Evolutionary conservation across 2,113 vertebrate species (phyloP).

Genomic region (Rynchops niger): DNA sequence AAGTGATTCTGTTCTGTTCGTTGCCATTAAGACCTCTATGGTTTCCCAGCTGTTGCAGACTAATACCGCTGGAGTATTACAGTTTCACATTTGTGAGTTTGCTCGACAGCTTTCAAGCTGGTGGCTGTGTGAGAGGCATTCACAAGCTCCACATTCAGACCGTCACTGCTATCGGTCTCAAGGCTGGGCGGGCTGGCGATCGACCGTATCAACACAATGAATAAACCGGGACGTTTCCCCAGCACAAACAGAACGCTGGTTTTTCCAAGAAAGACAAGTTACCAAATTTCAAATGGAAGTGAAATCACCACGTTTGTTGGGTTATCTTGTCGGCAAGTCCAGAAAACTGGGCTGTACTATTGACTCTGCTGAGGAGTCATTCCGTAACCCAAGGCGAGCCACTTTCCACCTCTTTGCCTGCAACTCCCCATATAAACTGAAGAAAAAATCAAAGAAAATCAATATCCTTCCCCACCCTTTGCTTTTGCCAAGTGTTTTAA

Average conservation of each 20-base stretch:
- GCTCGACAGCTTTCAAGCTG: background rate
- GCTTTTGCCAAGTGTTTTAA: background rate
- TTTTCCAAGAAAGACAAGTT: background rate
- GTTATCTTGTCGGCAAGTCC: background rate
- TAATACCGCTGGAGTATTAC: background rate
- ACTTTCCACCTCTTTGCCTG: background rate
- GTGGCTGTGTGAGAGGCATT: background rate
- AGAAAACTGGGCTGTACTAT: background rate
- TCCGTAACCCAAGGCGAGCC: background rate
- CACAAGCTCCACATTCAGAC: background rate
- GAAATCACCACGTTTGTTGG: background rate
- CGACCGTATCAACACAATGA: background rate
- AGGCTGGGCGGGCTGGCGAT: background rate
- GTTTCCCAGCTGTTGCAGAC: constrained; percentile 26
- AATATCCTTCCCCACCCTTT: background rate
- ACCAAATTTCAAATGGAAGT: background rate
- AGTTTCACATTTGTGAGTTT: background rate
- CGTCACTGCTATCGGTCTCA: background rate
- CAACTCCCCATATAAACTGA: background rate
- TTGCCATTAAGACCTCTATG: background rate
- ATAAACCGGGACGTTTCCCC: constrained; percentile 12
- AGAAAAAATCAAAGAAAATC: constrained; percentile 6
- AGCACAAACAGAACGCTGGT: background rate
- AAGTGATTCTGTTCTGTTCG: background rate
- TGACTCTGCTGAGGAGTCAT: background rate